phyloP scores from a whole-genome alignment of 1,140 invertebrate genomes.

The Wasmannia auropunctata region DNA sequence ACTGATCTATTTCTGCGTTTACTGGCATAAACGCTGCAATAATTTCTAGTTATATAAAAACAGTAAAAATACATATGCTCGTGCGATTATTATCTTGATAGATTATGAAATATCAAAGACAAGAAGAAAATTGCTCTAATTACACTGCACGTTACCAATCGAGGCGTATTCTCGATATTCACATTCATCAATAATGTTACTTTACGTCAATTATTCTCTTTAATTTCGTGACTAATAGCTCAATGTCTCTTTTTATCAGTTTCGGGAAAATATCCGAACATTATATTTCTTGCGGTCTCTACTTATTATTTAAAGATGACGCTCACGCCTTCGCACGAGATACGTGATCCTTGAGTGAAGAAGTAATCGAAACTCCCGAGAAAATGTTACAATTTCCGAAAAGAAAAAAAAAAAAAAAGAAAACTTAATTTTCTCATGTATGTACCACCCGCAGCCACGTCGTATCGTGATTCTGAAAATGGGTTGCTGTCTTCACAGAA shows the following conservation, averaged over 20 bases:
- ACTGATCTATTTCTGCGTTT: background rate
- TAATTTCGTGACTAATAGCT: background rate
- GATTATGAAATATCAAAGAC: background rate
- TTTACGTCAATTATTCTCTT: background rate
- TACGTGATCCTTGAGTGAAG: background rate
- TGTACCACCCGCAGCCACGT: background rate
- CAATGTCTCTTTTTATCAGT: background rate
- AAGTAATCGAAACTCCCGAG: background rate
- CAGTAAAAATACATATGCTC: background rate
- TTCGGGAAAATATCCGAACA: background rate
- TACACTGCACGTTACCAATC: background rate
- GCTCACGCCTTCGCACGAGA: background rate
- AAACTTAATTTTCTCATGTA: background rate
- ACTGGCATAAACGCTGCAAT: background rate
- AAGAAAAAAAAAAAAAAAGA: background rate
- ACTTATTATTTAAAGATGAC: background rate
- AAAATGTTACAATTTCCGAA: background rate
- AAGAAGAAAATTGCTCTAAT: background rate
- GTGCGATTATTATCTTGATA: background rate
- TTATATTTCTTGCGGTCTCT: background rate
- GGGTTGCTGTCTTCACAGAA: background rate
- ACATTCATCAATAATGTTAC: background rate
- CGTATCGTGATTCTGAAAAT: background rate
- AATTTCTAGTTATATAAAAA: constrained; percentile 19
- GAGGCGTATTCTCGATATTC: background rate